Base-by-base conservation (phyloP, 2,797 vertebrate species). In the Lagocephalus sceleratus region DNA sequence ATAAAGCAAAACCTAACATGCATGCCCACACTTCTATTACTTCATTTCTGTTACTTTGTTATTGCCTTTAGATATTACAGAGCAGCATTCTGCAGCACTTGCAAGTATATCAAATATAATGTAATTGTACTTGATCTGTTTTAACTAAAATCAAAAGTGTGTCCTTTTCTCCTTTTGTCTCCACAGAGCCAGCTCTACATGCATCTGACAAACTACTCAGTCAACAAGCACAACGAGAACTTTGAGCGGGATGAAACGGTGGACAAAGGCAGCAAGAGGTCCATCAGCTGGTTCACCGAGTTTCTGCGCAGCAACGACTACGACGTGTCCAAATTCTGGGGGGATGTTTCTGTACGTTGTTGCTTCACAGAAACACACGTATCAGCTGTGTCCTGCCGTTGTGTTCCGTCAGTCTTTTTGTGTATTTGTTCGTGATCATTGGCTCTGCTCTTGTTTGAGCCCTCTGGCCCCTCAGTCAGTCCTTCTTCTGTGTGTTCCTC, bases 161-260 rank as follows among this genome's bases (percentile, higher is more conserved):
- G n/a, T 20, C 7, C 7, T 17, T 19, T 22, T 16, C 17, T 25
- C 32, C 0, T 14, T 59, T 60, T 56, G 29, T 71, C 58, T 64
- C 58, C 51, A 39, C 85, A 97, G 97, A 95, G 91, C 87, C 96
- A 98, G 82, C 89, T 97, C 43, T 99, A 93, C 81, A 99, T 99
- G 96, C 96, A 99, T 76, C 90, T 99, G 82, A 99, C 97, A 50
- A 99, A 99, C 89, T 99, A 99, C 83, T 99, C 97, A 0, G 97
- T 99, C 73, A 99, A 99, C 90, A 99, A 98, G 88, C 97, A 99
- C 87, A 99, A 99, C 2, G 94, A 98, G 53, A 95, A 79, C 76
- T 99, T 99, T 63, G 96, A 95, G 85, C 90, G 95, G 38, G 94
- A 97, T 20, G 96, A 97, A 88, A 97, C 94, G 0, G 94, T 93